phyloP scores from a whole-genome alignment of 2,888 invertebrate species.

The Thereva unica region DNA sequence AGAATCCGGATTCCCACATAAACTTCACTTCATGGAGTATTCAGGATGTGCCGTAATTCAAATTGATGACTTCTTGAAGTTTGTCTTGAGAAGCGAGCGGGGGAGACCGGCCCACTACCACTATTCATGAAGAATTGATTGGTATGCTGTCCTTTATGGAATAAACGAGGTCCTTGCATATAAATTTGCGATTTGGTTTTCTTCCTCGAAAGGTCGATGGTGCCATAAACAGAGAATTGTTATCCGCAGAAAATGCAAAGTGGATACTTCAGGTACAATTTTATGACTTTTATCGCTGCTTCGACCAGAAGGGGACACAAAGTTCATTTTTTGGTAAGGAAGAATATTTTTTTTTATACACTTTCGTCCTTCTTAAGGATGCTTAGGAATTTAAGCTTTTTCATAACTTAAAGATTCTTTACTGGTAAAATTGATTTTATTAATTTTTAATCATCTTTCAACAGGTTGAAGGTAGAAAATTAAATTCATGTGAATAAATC shows the following conservation, averaged over 20 bases:
- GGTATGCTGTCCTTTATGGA: conserved; percentile 31
- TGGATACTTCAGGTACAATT: conserved; percentile 32
- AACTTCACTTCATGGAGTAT: conserved; percentile 24
- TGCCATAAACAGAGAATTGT: conserved; percentile 24
- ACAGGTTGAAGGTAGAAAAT: too few species aligned
- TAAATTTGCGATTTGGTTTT: conserved; percentile 28
- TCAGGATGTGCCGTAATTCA: conserved; percentile 33
- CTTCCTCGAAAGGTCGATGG: conserved; percentile 25
- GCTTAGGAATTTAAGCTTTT: too few species aligned
- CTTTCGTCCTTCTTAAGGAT: too few species aligned
- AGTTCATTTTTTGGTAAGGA: too few species aligned
- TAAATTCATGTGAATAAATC: too few species aligned
- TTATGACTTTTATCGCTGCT: conserved; percentile 12
- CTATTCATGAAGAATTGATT: conserved; percentile 30
- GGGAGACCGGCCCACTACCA: background rate
- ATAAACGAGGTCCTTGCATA: conserved; percentile 33
- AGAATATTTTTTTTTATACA: too few species aligned
- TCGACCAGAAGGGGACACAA: too few species aligned
- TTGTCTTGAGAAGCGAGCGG: conserved; percentile 20
- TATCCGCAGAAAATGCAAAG: conserved; percentile 26
- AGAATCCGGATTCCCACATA: conserved; percentile 3
- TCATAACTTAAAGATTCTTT: too few species aligned
- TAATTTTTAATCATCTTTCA: too few species aligned
- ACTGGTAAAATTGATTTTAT: too few species aligned
- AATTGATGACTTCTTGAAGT: conserved; percentile 33